A percentile compares a stretch with the other conserved stretches of the same genome.
phyloP scores from a whole-genome alignment of 2,113 vertebrate species.

The Pteronura brasiliensis region DNA sequence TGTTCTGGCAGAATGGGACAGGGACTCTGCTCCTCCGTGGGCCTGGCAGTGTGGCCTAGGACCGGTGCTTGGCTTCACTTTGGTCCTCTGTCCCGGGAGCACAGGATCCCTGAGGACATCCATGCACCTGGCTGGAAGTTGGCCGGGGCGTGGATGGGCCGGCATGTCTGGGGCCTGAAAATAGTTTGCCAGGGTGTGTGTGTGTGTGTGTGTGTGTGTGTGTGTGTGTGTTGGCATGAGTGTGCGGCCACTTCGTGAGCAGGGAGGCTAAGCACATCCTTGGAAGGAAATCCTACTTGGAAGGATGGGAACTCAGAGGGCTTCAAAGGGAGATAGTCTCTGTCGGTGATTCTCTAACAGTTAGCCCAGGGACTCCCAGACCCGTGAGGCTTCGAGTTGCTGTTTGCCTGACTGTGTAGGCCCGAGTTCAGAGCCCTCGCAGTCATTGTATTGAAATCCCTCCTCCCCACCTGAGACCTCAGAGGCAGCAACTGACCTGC shows the following conservation, averaged over 20 bases:
- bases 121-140: background rate
- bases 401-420: background rate
- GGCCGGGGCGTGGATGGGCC: background rate
- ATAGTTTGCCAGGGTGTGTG: background rate
- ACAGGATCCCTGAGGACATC: background rate
- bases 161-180: background rate
- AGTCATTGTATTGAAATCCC: background rate
- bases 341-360: background rate
- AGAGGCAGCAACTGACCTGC: background rate
- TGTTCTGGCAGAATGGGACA: background rate
- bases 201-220: background rate
- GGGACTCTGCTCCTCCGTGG: rapidly evolving
- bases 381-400: background rate
- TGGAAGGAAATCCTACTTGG: background rate
- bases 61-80: background rate
- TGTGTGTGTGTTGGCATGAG: background rate
- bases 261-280: background rate
- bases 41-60: background rate
- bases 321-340: background rate
- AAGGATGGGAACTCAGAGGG: background rate
- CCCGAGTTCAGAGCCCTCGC: background rate
- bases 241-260: background rate
- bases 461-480: background rate
- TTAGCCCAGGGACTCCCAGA: background rate
- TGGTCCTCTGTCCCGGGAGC: background rate